phyloP scores from a whole-genome alignment of 2,797 vertebrate species.

The Lycodopsis pacificus region DNA sequence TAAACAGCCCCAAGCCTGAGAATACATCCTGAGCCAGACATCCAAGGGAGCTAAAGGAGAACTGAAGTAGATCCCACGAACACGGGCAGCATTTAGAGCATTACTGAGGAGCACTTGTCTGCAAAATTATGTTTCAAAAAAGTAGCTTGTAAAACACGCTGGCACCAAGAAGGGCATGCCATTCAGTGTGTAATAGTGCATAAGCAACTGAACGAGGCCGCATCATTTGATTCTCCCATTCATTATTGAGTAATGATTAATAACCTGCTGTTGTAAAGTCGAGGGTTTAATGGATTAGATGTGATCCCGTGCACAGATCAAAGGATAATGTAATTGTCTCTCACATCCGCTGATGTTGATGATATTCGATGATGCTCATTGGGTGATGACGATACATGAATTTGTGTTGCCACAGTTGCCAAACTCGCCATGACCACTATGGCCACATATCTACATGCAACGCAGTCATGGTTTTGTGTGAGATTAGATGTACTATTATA shows the following conservation, averaged over 20 bases:
- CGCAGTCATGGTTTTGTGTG: not conserved
- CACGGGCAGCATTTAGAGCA: not conserved
- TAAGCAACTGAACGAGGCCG: not conserved
- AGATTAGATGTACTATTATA: conserved; percentile 1
- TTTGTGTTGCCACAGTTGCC: not conserved
- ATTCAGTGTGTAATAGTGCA: not conserved
- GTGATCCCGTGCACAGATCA: conserved; percentile 7
- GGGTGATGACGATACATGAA: not conserved
- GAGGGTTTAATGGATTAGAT: conserved; percentile 35
- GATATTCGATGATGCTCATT: conserved; percentile 20
- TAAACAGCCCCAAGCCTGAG: conserved; percentile 28
- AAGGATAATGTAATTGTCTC: not conserved
- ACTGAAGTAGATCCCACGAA: conserved; percentile 23
- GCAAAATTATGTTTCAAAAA: conserved; percentile 3
- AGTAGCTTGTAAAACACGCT: not conserved
- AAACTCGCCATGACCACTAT: not conserved
- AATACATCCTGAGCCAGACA: conserved; percentile 48
- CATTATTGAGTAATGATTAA: conserved; percentile 14
- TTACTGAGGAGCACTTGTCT: conserved; percentile 21
- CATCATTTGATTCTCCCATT: conserved; percentile 6
- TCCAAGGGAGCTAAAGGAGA: conserved; percentile 33
- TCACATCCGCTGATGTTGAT: conserved; percentile 14
- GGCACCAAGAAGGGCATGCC: not conserved
- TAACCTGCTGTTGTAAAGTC: conserved; percentile 21
- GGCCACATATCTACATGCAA: not conserved